phyloP scores from a whole-genome alignment of 2,113 vertebrate genomes.

The Silurus glanis region DNA sequence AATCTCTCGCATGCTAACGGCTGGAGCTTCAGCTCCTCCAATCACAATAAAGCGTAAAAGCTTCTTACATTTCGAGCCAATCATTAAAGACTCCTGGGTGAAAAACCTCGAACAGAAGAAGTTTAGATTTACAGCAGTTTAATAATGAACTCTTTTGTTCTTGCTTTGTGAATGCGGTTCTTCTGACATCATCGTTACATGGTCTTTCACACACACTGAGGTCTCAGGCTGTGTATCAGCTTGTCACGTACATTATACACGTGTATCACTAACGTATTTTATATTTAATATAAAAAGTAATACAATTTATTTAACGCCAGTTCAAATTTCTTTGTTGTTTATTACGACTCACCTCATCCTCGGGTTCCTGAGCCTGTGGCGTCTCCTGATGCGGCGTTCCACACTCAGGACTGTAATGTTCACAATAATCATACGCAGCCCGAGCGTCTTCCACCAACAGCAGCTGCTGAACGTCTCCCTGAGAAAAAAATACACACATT shows the following conservation, averaged over 20 bases:
- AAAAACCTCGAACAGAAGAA: background rate
- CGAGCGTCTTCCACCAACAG: slow-evolving; percentile 88
- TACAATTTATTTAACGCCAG: too few species aligned
- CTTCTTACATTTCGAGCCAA: background rate
- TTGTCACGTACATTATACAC: background rate
- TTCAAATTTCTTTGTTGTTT: background rate
- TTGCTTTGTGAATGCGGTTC: background rate
- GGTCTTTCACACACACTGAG: too few species aligned
- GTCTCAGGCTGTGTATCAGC: background rate
- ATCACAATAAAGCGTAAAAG: slow-evolving; percentile 21
- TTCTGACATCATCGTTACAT: background rate
- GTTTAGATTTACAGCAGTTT: too few species aligned
- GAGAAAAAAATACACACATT: slow-evolving; percentile 40
- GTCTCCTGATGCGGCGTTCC: slow-evolving; percentile 82
- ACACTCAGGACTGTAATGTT: slow-evolving; percentile 96
- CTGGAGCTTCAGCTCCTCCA: slow-evolving; percentile 53
- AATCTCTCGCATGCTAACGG: slow-evolving; percentile 59
- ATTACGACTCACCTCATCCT: slow-evolving; percentile 75
- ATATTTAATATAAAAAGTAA: background rate
- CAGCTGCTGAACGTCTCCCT: slow-evolving; percentile 98
- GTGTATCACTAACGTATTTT: background rate
- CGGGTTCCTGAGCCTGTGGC: slow-evolving; percentile 92
- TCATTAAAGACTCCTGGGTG: background rate
- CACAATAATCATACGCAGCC: slow-evolving; percentile 95
- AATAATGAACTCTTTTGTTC: too few species aligned